phyloP scores from a whole-genome alignment of 2,888 invertebrate species.

The Chorisops tibialis region DNA sequence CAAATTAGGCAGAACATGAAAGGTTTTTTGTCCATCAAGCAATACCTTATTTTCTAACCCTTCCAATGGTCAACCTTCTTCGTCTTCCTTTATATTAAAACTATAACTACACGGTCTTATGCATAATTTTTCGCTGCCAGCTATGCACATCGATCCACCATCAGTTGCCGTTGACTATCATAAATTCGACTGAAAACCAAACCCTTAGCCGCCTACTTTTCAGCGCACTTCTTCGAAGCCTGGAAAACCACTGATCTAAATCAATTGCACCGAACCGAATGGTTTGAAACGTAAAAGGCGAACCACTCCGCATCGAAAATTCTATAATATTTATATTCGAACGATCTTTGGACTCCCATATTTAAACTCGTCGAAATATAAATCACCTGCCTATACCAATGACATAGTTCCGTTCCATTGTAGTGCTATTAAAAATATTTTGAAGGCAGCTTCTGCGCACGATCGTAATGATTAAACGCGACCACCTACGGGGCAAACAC shows the following conservation, averaged over 20 bases:
- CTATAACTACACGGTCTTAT: neutral
- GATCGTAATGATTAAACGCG: neutral
- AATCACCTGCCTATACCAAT: conserved; percentile 12
- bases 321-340: neutral
- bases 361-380: neutral
- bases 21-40: too few species aligned
- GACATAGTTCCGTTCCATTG: conserved; percentile 9
- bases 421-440: neutral
- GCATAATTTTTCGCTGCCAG: too few species aligned
- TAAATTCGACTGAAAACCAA: too few species aligned
- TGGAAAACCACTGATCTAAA: conserved; percentile 15
- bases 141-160: too few species aligned
- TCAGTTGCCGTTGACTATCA: too few species aligned
- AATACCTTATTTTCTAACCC: too few species aligned
- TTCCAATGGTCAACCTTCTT: too few species aligned
- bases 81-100: too few species aligned
- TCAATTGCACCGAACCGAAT: conserved; percentile 22
- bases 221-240: conserved; percentile 4
- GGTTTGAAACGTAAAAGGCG: neutral
- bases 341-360: neutral
- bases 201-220: conserved; percentile 16
- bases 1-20: too few species aligned
- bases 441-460: conserved; percentile 11
- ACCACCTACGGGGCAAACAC: conserved; percentile 1
- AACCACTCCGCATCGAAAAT: neutral